Percentiles rank a stretch among this genome's conserved stretches.
phyloP scores from a whole-genome alignment of 2,888 invertebrate genomes.

The Alviniconcha strummeri region DNA sequence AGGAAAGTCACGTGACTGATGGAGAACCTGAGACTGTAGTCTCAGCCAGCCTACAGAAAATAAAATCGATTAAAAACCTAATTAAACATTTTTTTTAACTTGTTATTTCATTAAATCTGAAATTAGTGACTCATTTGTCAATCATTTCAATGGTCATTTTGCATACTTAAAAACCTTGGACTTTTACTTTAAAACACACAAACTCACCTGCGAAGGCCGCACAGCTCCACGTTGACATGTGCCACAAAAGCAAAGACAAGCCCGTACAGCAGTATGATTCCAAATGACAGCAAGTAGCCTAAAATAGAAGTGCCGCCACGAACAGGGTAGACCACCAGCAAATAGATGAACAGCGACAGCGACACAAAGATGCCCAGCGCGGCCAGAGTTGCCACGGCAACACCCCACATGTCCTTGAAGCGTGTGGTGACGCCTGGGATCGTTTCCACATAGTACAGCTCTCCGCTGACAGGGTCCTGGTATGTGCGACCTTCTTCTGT shows the following conservation, averaged over 20 bases:
- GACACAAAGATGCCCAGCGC: constrained; percentile 72
- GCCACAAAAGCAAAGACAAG: constrained; percentile 74
- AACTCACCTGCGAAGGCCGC: constrained; percentile 73
- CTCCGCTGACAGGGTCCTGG: constrained; percentile 56
- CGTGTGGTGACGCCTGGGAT: constrained; percentile 48
- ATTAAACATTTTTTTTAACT: no score
- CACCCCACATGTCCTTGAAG: constrained; percentile 72
- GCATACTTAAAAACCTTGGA: no score
- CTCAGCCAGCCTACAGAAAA: no score
- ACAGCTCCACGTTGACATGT: constrained; percentile 70
- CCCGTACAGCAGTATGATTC: constrained; percentile 72
- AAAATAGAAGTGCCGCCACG: constrained; percentile 72
- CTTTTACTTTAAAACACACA: no score
- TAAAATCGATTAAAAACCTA: no score
- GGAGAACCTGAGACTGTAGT: no score
- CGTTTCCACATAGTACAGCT: constrained; percentile 50
- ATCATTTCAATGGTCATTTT: no score
- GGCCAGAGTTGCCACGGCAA: constrained; percentile 69
- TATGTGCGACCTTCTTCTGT: constrained; percentile 58
- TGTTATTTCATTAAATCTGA: no score
- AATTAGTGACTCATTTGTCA: no score
- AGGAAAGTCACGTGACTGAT: no score
- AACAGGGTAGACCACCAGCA: constrained; percentile 72
- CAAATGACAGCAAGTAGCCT: constrained; percentile 74
- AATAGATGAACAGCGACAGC: constrained; percentile 71